Percentiles rank a stretch among this genome's conserved stretches.
These are phyloP conservation scores for Cordylochernes scorpioides DNA, from an alignment of 2,888 invertebrate genomes.

Conservation along the genomic window DNA sequence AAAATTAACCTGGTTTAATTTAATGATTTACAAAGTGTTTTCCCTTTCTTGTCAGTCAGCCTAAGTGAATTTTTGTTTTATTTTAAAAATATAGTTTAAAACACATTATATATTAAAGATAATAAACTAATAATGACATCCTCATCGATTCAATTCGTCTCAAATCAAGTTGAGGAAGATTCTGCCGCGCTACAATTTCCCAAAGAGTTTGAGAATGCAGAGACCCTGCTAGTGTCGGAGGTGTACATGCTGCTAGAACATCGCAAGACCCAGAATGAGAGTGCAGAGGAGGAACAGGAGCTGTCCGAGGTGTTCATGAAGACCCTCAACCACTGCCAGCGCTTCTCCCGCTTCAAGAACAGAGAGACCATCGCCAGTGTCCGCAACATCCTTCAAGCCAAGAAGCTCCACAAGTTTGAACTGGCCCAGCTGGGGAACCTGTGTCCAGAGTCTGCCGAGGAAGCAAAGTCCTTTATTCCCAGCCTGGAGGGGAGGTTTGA, in stretches of 20 bases:
- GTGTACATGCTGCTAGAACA: slow-evolving; percentile 88
- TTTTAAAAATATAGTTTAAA: too few species aligned
- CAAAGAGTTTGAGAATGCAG: slow-evolving; percentile 97
- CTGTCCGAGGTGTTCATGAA: slow-evolving; percentile 96
- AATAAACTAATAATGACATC: too few species aligned
- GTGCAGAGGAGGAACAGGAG: slow-evolving; percentile 91
- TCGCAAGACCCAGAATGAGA: slow-evolving; percentile 87
- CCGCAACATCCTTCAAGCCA: too few species aligned
- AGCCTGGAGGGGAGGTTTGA: slow-evolving; percentile 84
- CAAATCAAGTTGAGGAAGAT: slow-evolving; percentile 74
- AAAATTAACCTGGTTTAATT: too few species aligned
- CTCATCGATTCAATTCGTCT: too few species aligned
- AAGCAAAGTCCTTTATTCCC: slow-evolving; percentile 88
- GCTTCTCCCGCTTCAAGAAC: slow-evolving; percentile 90
- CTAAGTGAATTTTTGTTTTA: too few species aligned
- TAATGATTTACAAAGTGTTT: too few species aligned
- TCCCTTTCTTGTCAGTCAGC: too few species aligned
- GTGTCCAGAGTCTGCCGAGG: slow-evolving; percentile 95
- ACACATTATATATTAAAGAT: too few species aligned
- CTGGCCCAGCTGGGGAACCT: slow-evolving; percentile 85
- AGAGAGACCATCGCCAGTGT: slow-evolving; percentile 91
- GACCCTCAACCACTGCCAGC: slow-evolving; percentile 76
- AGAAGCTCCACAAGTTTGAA: slow-evolving; percentile 92
- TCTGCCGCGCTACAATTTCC: slow-evolving; percentile 91
- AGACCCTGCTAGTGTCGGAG: slow-evolving; percentile 82